These are phyloP conservation scores for Solea solea DNA, from an alignment of 2,113 vertebrate genomes.

Conservation along the genomic window DNA sequence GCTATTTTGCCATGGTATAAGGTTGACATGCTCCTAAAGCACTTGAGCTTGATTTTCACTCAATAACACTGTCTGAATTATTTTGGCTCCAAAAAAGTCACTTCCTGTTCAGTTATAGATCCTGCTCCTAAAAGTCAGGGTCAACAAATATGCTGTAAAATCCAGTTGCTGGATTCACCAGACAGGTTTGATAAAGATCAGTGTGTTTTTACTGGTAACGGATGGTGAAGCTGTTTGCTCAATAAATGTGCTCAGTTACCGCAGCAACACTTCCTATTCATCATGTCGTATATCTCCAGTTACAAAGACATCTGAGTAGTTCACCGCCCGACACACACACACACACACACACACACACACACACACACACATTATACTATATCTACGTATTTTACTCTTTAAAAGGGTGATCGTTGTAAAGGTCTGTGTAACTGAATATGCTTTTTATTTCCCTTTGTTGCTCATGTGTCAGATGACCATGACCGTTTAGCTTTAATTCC, in stretches of 20 bases:
- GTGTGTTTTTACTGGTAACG: background rate
- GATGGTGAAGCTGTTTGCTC: background rate
- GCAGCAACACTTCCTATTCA: conserved; percentile 19
- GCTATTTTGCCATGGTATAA: too few species aligned
- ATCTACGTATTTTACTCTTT: conserved; percentile 18
- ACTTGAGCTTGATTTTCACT: too few species aligned
- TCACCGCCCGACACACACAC: background rate
- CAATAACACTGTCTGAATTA: background rate
- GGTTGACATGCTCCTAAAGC: too few species aligned
- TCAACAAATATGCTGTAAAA: background rate
- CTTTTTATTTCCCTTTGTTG: conserved; percentile 33
- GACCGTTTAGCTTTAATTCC: conserved; percentile 14
- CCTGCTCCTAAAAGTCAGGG: background rate
- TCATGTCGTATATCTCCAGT: conserved; percentile 2
- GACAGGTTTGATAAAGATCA: background rate
- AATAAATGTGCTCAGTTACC: conserved; percentile 4
- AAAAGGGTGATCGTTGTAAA: conserved; percentile 48
- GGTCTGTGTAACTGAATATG: conserved; percentile 20
- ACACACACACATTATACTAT: background rate
- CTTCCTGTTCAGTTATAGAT: too few species aligned
- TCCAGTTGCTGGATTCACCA: background rate
- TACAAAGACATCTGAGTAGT: background rate
- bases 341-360: conserved; percentile 5
- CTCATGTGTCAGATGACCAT: conserved; percentile 39
- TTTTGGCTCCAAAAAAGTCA: background rate